Base-by-base conservation (phyloP, 1,140 invertebrate genomes). In the Myzus persicae region DNA sequence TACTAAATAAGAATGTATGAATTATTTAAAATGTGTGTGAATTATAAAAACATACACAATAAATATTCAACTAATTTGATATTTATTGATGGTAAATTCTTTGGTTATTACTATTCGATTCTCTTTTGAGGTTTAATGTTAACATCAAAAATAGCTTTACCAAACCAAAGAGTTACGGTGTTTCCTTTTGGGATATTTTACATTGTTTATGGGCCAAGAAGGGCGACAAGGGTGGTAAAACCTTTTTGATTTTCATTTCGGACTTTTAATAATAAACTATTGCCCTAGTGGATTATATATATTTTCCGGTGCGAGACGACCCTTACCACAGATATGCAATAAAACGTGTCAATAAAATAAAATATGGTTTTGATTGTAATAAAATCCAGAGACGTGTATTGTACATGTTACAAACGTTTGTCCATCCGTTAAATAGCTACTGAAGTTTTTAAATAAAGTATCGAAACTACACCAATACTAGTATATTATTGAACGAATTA, bases 241-340 rank as follows among this genome's bases (percentile, higher is more conserved):
- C 87, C 87, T 89, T 89, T 89, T 89, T 38, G 46, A 89, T 89
- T 38, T 89, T 89, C 6, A 89, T 89, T 89, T 89, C 46, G 24
- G 7, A 54, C 18, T 89, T 89, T 89, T 89, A 89, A 54, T 38
- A 36, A 89, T 51, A 48, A 89, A 89, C 36, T 89, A 89, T 89
- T 22, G 14, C 51, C 46, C 2, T 38, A 51, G 87, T 2, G 46
- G 22, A 51, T 51, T 36, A 88, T 36, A 46, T 46, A 11, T 36
- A 48, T 88, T 88, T 87, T 46, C 42, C 44, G n/a, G 31, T 36
- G 31, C 38, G 7, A 67, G 11, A 67, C 31, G 42, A 46, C 31
- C 85, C 5, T 36, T 38, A 89, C 46, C 46, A 20, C 8, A 51
- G 31, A 51, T 51, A 51, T 51, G 22, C 20, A 26, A 89, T 89